Evolutionary conservation across 2,113 vertebrate genomes (phyloP).

Genomic region (Drymodes brunneopygia): DNA sequence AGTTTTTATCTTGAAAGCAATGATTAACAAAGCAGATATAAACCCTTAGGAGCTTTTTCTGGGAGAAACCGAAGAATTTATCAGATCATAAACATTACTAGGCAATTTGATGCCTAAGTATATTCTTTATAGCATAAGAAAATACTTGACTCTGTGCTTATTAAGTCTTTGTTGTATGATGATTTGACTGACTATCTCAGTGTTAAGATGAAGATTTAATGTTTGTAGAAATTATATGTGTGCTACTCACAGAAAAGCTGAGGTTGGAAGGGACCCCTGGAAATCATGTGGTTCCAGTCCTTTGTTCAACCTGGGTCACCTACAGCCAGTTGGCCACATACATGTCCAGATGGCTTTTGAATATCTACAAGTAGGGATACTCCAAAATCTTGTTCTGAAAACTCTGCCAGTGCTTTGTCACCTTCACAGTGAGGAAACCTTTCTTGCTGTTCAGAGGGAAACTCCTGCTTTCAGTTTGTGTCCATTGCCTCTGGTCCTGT

Average conservation of each 20-base stretch:
- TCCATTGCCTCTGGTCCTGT: neutral
- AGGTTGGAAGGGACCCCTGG: neutral
- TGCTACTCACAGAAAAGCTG: neutral
- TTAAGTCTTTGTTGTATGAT: neutral
- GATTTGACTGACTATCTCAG: neutral
- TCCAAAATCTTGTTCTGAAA: neutral
- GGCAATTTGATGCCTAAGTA: neutral
- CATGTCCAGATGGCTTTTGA: neutral
- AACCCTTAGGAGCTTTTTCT: conserved; percentile 9
- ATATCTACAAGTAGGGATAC: neutral
- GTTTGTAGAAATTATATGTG: neutral
- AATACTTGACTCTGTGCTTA: neutral
- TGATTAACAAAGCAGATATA: conserved; percentile 58
- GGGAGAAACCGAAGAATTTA: conserved; percentile 19
- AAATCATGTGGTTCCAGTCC: neutral
- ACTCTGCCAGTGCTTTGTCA: neutral
- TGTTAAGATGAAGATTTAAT: neutral
- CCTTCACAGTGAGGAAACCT: neutral
- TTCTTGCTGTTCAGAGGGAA: neutral
- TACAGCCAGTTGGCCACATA: neutral
- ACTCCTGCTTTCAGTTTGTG: neutral
- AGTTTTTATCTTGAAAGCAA: conserved; percentile 46
- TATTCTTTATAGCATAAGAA: neutral
- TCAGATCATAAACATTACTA: neutral
- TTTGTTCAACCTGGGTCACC: neutral